A percentile compares a stretch with the other conserved stretches of the same genome.
phyloP scores from a whole-genome alignment of 2,888 invertebrate genomes.

The Scaptomyza reducta region DNA sequence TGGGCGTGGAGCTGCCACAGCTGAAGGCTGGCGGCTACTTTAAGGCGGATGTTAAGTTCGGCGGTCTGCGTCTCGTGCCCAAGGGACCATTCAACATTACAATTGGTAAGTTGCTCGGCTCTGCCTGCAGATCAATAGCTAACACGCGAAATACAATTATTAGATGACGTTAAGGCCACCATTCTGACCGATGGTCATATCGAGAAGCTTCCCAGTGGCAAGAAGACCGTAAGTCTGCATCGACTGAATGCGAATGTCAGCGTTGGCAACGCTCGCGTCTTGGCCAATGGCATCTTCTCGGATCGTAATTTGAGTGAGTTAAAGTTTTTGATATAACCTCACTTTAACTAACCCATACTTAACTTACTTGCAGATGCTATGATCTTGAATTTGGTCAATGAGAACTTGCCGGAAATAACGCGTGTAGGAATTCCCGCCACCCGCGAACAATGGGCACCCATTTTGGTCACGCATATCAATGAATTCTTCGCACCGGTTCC shows the following conservation, averaged over 20 bases:
- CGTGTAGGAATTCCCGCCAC: slow-evolving; percentile 85
- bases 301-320: slow-evolving; percentile 81
- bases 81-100: slow-evolving; percentile 86
- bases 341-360: neutral
- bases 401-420: slow-evolving; percentile 86
- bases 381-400: slow-evolving; percentile 85
- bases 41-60: slow-evolving; percentile 87
- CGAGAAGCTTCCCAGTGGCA: slow-evolving; percentile 66
- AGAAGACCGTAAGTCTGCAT: slow-evolving; percentile 71
- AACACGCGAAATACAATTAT: neutral
- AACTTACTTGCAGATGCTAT: slow-evolving; percentile 69
- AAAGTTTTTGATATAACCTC: rapidly evolving
- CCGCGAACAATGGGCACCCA: slow-evolving; percentile 83
- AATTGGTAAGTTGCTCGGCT: slow-evolving; percentile 85
- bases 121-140: neutral
- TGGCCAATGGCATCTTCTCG: slow-evolving; percentile 82
- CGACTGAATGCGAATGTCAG: slow-evolving; percentile 80
- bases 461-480: slow-evolving; percentile 81
- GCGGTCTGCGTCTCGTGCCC: slow-evolving; percentile 87
- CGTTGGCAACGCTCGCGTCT: slow-evolving; percentile 76
- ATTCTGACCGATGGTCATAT: slow-evolving; percentile 80
- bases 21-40: slow-evolving; percentile 86
- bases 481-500: slow-evolving; percentile 83
- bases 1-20: slow-evolving; percentile 86
- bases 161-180: slow-evolving; percentile 79